phyloP scores from a whole-genome alignment of 2,888 invertebrate genomes.

The Hirudinaria manillensis region DNA sequence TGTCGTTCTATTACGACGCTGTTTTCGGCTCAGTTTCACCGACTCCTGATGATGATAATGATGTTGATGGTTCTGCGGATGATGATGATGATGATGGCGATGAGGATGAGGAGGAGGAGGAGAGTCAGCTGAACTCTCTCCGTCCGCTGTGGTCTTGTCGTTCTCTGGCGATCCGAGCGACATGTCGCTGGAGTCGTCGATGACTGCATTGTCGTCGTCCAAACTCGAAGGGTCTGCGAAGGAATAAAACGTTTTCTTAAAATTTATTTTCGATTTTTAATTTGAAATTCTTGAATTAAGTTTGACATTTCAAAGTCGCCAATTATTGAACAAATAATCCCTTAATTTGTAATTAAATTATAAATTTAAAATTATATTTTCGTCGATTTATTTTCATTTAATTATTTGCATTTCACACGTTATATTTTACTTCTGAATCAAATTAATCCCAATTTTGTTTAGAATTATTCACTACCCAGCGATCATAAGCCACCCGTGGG shows the following conservation, averaged over 20 bases:
- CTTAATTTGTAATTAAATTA: too few relatives aligned
- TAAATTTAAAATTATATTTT: too few relatives aligned
- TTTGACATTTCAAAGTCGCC: too few relatives aligned
- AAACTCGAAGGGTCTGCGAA: background rate
- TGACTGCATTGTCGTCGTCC: conserved; percentile 12
- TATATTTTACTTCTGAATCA: too few relatives aligned
- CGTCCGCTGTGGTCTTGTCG: background rate
- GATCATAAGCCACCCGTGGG: too few relatives aligned
- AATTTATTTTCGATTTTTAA: background rate
- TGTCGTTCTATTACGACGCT: conserved; percentile 82
- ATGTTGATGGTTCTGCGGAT: conserved; percentile 70
- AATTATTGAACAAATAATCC: too few relatives aligned
- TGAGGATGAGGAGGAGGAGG: background rate
- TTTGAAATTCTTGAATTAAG: too few relatives aligned
- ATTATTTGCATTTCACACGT: too few relatives aligned
- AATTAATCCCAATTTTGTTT: too few relatives aligned
- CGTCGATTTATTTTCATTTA: too few relatives aligned
- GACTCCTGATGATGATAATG: background rate
- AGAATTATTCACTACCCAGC: too few relatives aligned
- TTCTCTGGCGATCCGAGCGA: background rate
- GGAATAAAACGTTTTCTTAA: too few relatives aligned
- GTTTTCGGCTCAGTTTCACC: conserved; percentile 79
- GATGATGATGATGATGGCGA: background rate
- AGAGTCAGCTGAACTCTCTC: background rate
- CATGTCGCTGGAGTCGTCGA: conserved; percentile 10